Percentiles rank a stretch among this genome's conserved stretches.
phyloP scores from a whole-genome alignment of 2,113 vertebrate species.

The Gallinago media region DNA sequence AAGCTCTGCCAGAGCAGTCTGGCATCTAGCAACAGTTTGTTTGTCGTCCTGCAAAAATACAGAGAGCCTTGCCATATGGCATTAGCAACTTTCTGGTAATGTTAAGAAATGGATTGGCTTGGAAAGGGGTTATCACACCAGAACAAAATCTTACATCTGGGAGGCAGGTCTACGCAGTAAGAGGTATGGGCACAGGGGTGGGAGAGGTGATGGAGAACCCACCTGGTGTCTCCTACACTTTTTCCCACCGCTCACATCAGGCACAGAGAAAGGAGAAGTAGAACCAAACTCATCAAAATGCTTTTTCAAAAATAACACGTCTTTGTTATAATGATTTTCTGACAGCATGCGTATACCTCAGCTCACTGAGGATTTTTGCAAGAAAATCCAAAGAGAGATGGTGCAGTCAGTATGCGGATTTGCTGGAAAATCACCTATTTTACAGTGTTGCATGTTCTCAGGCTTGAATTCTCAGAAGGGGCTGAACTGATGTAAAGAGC shows the following conservation, averaged over 20 bases:
- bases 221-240: not conserved
- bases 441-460: not conserved
- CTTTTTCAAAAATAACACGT: not conserved
- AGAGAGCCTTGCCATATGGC: constrained; percentile 67
- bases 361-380: not conserved
- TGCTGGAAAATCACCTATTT: not conserved
- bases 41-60: constrained; percentile 70
- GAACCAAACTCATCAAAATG: not conserved
- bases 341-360: not conserved
- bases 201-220: not conserved
- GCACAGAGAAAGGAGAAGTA: not conserved
- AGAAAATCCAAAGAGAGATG: not conserved
- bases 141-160: not conserved
- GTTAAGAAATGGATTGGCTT: constrained; percentile 68
- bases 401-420: not conserved
- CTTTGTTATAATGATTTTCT: not conserved
- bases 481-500: not conserved
- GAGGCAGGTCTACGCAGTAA: not conserved
- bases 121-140: constrained; percentile 54
- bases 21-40: constrained; percentile 71
- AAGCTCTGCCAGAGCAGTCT: constrained; percentile 68
- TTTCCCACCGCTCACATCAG: not conserved
- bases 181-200: not conserved
- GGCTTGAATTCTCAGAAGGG: not conserved
- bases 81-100: constrained; percentile 71